A percentile compares a stretch with the other conserved stretches of the same genome.
Evolutionary conservation across 1,140 invertebrate species (phyloP).

Genomic region (Drosophila teissieri): DNA sequence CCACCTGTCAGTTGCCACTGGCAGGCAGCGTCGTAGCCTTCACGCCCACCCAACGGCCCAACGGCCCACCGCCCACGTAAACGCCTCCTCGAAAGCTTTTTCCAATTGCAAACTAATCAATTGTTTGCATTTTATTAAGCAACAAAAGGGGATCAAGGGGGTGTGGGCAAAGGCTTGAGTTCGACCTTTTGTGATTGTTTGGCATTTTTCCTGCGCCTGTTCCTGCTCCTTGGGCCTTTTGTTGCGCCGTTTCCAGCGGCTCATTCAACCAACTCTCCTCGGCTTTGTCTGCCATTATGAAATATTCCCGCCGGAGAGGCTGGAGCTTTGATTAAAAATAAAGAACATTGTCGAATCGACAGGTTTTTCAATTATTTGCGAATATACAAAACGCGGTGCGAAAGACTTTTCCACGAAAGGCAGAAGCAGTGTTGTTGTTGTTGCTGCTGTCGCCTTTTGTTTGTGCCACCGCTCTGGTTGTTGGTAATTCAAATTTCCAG

Average conservation of each 20-base stretch:
- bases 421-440: constrained; percentile 23
- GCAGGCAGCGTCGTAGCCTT: constrained; percentile 13
- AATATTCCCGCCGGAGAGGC: constrained; percentile 73
- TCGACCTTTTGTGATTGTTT: constrained; percentile 74
- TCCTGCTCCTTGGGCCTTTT: constrained; percentile 45
- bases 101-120: constrained; percentile 83
- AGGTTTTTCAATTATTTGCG: constrained; percentile 79
- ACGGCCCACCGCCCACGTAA: not conserved
- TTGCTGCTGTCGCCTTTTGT: constrained; percentile 38
- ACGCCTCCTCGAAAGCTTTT: constrained; percentile 35
- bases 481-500: constrained; percentile 82
- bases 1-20: constrained; percentile 74
- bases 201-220: constrained; percentile 1
- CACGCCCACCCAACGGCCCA: constrained; percentile 11
- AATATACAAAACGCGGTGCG: constrained; percentile 26
- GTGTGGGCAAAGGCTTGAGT: constrained; percentile 67
- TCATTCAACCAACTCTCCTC: constrained; percentile 55
- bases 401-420: constrained; percentile 33
- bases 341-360: constrained; percentile 70
- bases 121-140: constrained; percentile 81
- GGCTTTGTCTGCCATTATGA: constrained; percentile 73
- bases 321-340: constrained; percentile 70
- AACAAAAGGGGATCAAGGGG: constrained; percentile 58
- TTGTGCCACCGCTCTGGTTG: constrained; percentile 35
- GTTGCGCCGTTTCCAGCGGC: constrained; percentile 38